phyloP scores from a whole-genome alignment of 1,140 invertebrate species.

The Rhyzopertha dominica region DNA sequence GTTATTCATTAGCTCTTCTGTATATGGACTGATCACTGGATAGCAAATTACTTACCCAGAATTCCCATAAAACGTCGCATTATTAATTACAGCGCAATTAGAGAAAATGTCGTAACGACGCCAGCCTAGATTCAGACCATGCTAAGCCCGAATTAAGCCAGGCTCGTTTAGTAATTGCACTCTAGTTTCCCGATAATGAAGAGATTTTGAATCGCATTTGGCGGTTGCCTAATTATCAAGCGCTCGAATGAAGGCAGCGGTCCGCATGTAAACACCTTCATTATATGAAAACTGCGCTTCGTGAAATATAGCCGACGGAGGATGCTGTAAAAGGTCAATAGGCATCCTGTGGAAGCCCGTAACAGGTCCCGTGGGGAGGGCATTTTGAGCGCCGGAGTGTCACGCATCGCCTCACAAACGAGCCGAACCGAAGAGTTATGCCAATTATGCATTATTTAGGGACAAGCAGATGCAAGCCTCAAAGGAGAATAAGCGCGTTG shows the following conservation, averaged over 20 bases:
- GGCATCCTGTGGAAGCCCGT: conserved; percentile 22
- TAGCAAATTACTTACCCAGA: no score
- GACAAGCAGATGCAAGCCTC: conserved; percentile 7
- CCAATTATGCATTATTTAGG: conserved; percentile 9
- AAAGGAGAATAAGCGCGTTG: no score
- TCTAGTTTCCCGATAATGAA: conserved; percentile 25
- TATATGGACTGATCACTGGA: no score
- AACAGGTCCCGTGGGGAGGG: conserved; percentile 21
- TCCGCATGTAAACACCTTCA: conserved; percentile 32
- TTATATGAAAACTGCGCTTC: conserved; percentile 26
- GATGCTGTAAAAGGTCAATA: conserved; percentile 28
- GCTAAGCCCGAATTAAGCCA: no score
- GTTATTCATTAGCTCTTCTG: no score
- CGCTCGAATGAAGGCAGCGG: conserved; percentile 21
- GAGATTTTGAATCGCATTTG: conserved; percentile 19
- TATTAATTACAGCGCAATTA: no score
- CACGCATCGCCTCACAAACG: conserved; percentile 22
- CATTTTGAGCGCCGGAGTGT: conserved; percentile 19
- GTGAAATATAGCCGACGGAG: conserved; percentile 24
- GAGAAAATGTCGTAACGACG: conserved; percentile 1
- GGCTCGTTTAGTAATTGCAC: no score
- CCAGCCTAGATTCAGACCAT: conserved; percentile 2
- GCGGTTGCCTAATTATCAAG: conserved; percentile 27
- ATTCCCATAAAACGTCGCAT: no score
- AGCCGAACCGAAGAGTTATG: conserved; percentile 14